phyloP scores from a whole-genome alignment of 2,888 invertebrate species.

The Protophormia terraenovae region DNA sequence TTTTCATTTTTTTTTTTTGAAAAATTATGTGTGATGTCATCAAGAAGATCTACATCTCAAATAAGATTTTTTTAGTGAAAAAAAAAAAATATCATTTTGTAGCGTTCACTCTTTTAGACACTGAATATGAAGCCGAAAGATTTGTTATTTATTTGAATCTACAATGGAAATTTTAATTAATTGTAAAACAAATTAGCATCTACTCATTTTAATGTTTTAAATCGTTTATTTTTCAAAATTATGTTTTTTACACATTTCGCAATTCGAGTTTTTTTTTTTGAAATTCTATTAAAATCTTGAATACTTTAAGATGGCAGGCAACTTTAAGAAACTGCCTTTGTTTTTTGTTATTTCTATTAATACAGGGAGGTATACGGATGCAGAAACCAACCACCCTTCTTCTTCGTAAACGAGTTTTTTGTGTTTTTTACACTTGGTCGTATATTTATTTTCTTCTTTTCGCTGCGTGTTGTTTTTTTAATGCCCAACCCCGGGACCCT shows the following conservation, averaged over 20 bases:
- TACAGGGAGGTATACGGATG: conserved; percentile 58
- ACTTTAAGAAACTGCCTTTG: conserved; percentile 67
- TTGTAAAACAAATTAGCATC: neutral
- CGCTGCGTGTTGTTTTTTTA: conserved; percentile 49
- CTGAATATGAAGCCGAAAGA: neutral
- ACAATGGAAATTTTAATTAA: neutral
- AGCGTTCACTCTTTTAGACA: neutral
- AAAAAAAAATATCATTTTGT: neutral
- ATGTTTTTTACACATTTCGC: neutral
- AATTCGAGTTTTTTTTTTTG: neutral
- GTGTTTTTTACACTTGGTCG: conserved; percentile 45
- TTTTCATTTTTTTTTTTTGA: no score
- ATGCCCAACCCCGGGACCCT: conserved; percentile 65
- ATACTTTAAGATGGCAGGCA: conserved; percentile 52
- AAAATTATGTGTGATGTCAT: no score
- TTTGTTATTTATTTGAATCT: neutral
- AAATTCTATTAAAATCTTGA: neutral
- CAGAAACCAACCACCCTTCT: conserved; percentile 60
- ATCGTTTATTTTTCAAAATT: neutral
- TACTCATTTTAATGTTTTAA: neutral
- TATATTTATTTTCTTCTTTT: conserved; percentile 69
- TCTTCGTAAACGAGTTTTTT: conserved; percentile 30
- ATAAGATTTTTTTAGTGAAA: no score
- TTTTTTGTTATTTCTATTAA: conserved; percentile 46
- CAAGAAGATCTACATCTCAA: no score